Conservation (phyloP, 2,888 invertebrate genomes). For the Colostygia pectinataria region DNA sequence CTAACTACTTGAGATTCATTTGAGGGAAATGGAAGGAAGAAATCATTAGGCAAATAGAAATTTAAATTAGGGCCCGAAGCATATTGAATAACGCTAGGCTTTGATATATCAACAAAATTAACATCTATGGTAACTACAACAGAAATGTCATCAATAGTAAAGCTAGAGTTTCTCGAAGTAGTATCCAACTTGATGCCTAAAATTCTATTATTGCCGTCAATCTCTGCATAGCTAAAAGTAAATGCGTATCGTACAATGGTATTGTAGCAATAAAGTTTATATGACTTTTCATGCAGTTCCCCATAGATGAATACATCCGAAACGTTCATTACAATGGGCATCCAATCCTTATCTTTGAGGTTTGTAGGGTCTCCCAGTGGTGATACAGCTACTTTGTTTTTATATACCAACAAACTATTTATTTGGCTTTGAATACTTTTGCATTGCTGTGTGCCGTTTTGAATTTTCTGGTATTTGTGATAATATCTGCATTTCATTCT, state of each 20-base stretch:
- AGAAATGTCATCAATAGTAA: conserved; percentile 52
- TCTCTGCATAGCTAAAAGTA: conserved; percentile 53
- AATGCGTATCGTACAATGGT: conserved; percentile 56
- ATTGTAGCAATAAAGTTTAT: conserved; percentile 60
- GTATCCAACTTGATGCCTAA: conserved; percentile 46
- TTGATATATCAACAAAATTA: conserved; percentile 64
- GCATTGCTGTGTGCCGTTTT: conserved; percentile 54
- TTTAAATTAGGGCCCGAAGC: conserved; percentile 85
- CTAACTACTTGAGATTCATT: conserved; percentile 40
- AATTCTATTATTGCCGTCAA: conserved; percentile 57
- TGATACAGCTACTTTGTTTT: conserved; percentile 49
- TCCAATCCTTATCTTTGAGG: conserved; percentile 58
- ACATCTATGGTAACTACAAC: conserved; percentile 61
- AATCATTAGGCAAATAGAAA: conserved; percentile 86
- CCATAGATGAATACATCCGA: conserved; percentile 49
- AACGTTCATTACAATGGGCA: conserved; percentile 40
- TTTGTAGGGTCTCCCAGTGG: conserved; percentile 64
- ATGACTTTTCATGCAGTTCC: conserved; percentile 43
- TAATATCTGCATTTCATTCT: conserved; percentile 68
- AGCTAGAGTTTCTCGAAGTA: conserved; percentile 49
- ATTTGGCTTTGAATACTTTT: conserved; percentile 56
- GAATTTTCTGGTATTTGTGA: conserved; percentile 29
- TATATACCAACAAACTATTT: conserved; percentile 42
- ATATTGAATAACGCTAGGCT: conserved; percentile 52
- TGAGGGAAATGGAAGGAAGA: conserved; percentile 87